Evolutionary conservation across 1,140 invertebrate genomes (phyloP).

Genomic region (Papilio xuthus): DNA sequence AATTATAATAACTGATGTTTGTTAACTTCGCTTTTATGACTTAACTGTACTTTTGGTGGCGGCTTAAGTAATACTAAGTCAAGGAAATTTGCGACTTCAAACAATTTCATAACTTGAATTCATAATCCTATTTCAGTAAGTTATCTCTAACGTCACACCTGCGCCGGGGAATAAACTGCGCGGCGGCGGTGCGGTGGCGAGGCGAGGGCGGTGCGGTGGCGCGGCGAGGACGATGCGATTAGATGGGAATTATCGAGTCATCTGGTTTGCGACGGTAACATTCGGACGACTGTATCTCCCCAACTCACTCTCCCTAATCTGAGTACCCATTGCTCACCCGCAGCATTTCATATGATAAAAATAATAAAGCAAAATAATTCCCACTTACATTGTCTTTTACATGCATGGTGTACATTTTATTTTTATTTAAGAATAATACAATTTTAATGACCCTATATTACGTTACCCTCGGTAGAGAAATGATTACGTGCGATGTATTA

Average conservation of each 20-base stretch:
- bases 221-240: conserved; percentile 1
- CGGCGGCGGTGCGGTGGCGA: not conserved
- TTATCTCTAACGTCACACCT: conserved; percentile 12
- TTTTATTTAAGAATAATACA: too few relatives aligned
- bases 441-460: too few relatives aligned
- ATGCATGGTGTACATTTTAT: too few relatives aligned
- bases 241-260: conserved; percentile 17
- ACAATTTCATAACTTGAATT: conserved; percentile 22
- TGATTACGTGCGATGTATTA: too few relatives aligned
- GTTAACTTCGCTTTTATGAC: not conserved
- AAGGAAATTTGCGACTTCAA: conserved; percentile 16
- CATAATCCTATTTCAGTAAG: conserved; percentile 24
- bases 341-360: not conserved
- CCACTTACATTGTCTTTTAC: not conserved
- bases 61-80: conserved; percentile 5
- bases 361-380: not conserved
- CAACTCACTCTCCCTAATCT: not conserved
- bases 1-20: not conserved
- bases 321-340: not conserved
- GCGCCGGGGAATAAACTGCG: conserved; percentile 7
- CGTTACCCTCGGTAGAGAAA: too few relatives aligned
- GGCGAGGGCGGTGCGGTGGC: too few relatives aligned
- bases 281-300: conserved; percentile 16
- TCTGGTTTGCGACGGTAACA: conserved; percentile 19
- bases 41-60: not conserved